Percentiles rank a stretch among this genome's conserved stretches.
Evolutionary conservation across 23 tunicate species (phyloP).

Genomic region (Halocynthia roretzi): DNA sequence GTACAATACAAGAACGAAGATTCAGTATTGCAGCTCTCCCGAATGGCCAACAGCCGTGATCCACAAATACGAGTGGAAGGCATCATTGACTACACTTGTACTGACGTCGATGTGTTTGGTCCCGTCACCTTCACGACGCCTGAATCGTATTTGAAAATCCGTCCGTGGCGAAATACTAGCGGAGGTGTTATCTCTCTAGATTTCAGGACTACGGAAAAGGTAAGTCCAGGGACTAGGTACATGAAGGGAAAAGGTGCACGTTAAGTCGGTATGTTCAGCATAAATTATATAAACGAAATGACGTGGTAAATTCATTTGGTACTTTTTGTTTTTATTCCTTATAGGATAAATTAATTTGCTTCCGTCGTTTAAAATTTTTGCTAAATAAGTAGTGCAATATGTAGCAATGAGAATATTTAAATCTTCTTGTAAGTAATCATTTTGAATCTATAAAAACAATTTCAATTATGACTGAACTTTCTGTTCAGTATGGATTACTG

Average conservation of each 20-base stretch:
- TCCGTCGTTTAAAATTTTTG: too few relatives aligned
- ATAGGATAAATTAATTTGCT: too few relatives aligned
- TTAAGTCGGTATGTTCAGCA: too few relatives aligned
- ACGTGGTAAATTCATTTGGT: too few relatives aligned
- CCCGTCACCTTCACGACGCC: conserved; percentile 55
- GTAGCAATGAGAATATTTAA: too few relatives aligned
- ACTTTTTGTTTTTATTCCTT: too few relatives aligned
- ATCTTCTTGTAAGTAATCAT: too few relatives aligned
- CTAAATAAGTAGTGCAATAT: too few relatives aligned
- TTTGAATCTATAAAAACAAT: too few relatives aligned
- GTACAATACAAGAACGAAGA: conserved; percentile 44
- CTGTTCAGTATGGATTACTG: conserved; percentile 78
- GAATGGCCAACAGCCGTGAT: conserved; percentile 43
- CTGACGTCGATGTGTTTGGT: conserved; percentile 9
- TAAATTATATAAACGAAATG: too few relatives aligned
- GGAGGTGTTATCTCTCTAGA: conserved; percentile 41
- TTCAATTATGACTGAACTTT: too few relatives aligned
- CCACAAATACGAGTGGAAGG: conserved; percentile 19
- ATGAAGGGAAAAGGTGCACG: too few relatives aligned
- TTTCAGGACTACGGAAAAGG: conserved; percentile 65
- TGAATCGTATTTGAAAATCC: conserved; percentile 30
- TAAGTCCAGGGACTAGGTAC: conserved; percentile 11
- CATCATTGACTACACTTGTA: conserved; percentile 38
- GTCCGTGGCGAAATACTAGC: conserved; percentile 23
- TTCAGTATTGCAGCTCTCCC: conserved; percentile 25